Evolutionary conservation across 1,140 invertebrate species (phyloP), one percentile per base, ranked within the genome.

Genomic region (Drosophila pachea): DNA sequence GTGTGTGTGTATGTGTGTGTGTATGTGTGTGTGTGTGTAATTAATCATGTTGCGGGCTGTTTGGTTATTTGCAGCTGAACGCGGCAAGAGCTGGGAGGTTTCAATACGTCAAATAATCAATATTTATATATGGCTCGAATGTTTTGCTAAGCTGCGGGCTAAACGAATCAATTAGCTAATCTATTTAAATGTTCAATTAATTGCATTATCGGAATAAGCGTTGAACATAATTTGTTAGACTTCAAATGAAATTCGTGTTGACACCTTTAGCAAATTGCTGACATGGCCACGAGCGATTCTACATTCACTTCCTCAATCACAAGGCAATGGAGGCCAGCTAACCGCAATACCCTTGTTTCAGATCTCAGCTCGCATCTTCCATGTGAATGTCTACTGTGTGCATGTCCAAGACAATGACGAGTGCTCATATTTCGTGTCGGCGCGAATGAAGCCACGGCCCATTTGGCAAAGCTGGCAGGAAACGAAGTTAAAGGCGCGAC

Each of bases 391-490:
- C 54, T 50, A 59, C 42, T 67, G 43, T 67, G 31, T 60, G 52
- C 64, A 61, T 72, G 69, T 72, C 56, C 47, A 35, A 40, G 12
- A 32, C 58, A 66, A 61, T 68, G 58, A 68, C 36, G 56, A 72
- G 35, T 52, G 52, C 56, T 62, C 69, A 68, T 68, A 68, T 68
- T 68, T 61, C 52, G 55, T 59, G 43, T 62, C 38, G 31, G 49
- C 9, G 14, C 31, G 31, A 62, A 35, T 68, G 50, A 55, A 55
- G 35, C 16, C 29, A 32, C 42, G 40, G 31, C 31, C n/a, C 38
- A 45, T 38, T 14, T 33, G 54, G 31, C 40, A 45, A 43, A 43
- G 29, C 43, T 56, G 53, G 38, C 53, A 49, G 52, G 58, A 32
- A 61, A 67, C 14, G 32, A 31, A 67, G 42, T 42, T 38, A 52